These are phyloP conservation scores for Pithys albifrons DNA, from an alignment of 2,113 vertebrate genomes.

Conservation along the genomic window DNA sequence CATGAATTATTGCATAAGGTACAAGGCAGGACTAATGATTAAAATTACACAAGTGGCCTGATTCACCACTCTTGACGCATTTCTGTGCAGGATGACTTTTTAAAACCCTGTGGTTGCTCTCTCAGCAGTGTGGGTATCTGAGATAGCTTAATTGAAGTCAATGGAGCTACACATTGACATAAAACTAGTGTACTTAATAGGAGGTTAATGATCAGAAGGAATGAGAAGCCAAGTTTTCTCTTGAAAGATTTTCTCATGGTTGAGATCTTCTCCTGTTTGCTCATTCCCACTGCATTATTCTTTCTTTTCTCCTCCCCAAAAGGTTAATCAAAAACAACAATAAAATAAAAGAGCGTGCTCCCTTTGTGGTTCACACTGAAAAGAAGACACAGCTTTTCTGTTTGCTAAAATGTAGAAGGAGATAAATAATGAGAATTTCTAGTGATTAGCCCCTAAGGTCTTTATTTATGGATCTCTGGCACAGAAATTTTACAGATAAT, in stretches of 20 bases:
- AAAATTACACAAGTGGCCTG: background rate
- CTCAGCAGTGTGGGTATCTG: background rate
- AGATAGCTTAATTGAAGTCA: conserved; percentile 44
- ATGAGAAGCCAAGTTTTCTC: background rate
- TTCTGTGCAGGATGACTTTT: conserved; percentile 1
- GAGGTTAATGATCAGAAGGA: conserved; percentile 27
- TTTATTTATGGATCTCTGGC: conserved; percentile 49
- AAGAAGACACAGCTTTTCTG: conserved; percentile 18
- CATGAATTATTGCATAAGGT: background rate
- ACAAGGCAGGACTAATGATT: background rate
- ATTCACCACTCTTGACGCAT: background rate
- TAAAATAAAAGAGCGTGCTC: background rate
- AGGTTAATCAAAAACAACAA: background rate
- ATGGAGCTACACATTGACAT: conserved; percentile 20
- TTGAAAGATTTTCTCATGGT: background rate
- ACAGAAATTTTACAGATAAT: conserved; percentile 34
- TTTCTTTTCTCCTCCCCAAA: background rate
- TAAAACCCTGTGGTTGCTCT: background rate
- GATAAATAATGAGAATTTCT: conserved; percentile 43
- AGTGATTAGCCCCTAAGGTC: conserved; percentile 31
- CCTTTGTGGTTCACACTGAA: conserved; percentile 19
- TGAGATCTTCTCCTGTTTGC: background rate
- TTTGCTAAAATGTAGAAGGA: conserved; percentile 34
- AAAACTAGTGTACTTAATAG: conserved; percentile 25
- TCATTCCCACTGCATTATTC: background rate